phyloP scores from a whole-genome alignment of 2,797 vertebrate species.

The Petrocephalus schoutedeni region DNA sequence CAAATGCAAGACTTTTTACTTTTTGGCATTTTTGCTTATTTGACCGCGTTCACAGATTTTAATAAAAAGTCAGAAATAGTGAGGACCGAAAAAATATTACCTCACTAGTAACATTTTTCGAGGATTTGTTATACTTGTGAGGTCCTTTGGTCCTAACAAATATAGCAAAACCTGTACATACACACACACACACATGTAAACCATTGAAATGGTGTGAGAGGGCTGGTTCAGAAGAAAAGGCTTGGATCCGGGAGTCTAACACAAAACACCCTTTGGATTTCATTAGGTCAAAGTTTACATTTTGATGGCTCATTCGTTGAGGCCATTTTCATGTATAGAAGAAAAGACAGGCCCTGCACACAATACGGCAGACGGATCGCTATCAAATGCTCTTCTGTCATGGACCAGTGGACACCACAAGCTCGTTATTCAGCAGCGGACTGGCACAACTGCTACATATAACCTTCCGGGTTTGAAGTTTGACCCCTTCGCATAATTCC shows the following conservation, averaged over 20 bases:
- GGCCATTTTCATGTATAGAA: too few relatives aligned
- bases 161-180: too few relatives aligned
- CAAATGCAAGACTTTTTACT: too few relatives aligned
- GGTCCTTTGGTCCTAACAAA: too few relatives aligned
- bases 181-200: neutral
- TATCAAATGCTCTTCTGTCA: neutral
- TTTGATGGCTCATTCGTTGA: neutral
- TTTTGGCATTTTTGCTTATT: too few relatives aligned
- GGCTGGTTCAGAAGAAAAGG: neutral
- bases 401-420: neutral
- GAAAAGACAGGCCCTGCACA: neutral
- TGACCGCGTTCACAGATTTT: too few relatives aligned
- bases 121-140: too few relatives aligned
- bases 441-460: neutral
- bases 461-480: neutral
- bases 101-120: too few relatives aligned
- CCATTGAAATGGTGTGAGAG: neutral
- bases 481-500: neutral
- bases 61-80: too few relatives aligned
- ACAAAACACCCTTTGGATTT: neutral
- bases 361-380: neutral
- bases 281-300: neutral
- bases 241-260: neutral
- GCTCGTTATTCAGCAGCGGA: neutral
- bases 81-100: too few relatives aligned